Percentiles rank a stretch among this genome's conserved stretches.
phyloP scores from a whole-genome alignment of 2,113 vertebrate species.

The Cynopterus brachyotis region DNA sequence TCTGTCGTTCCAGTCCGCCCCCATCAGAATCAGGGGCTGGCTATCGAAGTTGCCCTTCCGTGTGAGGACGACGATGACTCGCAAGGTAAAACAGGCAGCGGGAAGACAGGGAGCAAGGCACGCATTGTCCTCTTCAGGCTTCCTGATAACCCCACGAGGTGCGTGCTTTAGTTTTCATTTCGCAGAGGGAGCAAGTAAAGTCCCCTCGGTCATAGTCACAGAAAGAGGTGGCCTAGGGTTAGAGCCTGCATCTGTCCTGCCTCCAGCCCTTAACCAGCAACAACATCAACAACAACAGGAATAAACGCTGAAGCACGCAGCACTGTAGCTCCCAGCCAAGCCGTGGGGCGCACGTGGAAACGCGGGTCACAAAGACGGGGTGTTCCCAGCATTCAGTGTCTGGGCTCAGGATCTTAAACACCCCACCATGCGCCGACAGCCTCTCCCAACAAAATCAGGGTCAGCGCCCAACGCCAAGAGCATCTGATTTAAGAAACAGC shows the following conservation, averaged over 20 bases:
- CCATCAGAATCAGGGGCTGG: neutral
- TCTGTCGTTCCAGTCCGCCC: neutral
- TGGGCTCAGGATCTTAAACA: neutral
- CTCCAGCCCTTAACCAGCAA: neutral
- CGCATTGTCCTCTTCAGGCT: neutral
- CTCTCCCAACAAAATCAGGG: neutral
- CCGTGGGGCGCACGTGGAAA: neutral
- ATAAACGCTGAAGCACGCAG: neutral
- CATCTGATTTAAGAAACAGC: neutral
- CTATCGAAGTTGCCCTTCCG: neutral
- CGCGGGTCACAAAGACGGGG: neutral
- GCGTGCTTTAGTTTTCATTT: neutral
- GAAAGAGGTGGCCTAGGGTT: neutral
- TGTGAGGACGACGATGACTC: neutral
- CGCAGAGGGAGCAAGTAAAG: neutral
- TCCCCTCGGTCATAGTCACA: no score
- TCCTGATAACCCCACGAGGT: neutral
- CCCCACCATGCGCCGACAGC: accelerated
- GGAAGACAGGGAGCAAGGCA: no score
- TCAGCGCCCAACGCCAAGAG: neutral
- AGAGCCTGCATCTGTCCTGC: neutral
- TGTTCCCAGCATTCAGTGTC: neutral
- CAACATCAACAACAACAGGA: neutral
- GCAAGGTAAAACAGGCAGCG: neutral
- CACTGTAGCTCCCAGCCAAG: neutral